phyloP scores from a whole-genome alignment of 2,888 invertebrate genomes.

The Cantharis rustica region DNA sequence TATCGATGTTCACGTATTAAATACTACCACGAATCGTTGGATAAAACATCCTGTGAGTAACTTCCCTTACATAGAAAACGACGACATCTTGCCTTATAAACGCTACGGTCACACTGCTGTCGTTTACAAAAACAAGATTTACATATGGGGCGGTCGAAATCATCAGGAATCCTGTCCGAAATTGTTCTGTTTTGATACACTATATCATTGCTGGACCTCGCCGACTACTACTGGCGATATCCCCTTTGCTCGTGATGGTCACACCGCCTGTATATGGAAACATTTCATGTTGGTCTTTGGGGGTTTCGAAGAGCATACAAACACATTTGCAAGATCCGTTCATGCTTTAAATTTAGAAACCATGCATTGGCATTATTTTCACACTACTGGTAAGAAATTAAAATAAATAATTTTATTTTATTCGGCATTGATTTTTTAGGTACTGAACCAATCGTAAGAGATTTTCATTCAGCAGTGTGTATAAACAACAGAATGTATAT shows the following conservation, averaged over 20 bases:
- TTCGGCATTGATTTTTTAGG: constrained; percentile 36
- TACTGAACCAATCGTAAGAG: constrained; percentile 65
- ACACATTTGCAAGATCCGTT: constrained; percentile 79
- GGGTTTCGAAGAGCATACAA: constrained; percentile 85
- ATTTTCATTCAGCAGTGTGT: constrained; percentile 87
- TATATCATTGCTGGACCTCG: constrained; percentile 68
- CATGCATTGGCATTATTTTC: constrained; percentile 71
- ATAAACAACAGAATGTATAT: constrained; percentile 82
- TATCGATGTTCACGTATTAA: constrained; percentile 85
- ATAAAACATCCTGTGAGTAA: constrained; percentile 59
- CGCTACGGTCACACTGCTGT: constrained; percentile 94
- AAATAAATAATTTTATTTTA: neutral
- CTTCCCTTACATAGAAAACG: constrained; percentile 57
- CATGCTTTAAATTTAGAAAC: constrained; percentile 75
- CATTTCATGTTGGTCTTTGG: constrained; percentile 89
- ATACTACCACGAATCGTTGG: constrained; percentile 73
- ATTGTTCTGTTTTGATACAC: constrained; percentile 81
- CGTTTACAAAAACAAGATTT: constrained; percentile 75
- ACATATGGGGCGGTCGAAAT: constrained; percentile 92
- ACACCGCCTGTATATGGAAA: constrained; percentile 82
- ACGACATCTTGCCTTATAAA: constrained; percentile 72
- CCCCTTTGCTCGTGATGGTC: constrained; percentile 88
- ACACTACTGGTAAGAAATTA: constrained; percentile 60
- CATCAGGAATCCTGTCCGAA: constrained; percentile 81
- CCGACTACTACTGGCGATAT: constrained; percentile 69